Base-by-base conservation (phyloP, 2,888 invertebrate species). In the Lasioglossum zephyrum region DNA sequence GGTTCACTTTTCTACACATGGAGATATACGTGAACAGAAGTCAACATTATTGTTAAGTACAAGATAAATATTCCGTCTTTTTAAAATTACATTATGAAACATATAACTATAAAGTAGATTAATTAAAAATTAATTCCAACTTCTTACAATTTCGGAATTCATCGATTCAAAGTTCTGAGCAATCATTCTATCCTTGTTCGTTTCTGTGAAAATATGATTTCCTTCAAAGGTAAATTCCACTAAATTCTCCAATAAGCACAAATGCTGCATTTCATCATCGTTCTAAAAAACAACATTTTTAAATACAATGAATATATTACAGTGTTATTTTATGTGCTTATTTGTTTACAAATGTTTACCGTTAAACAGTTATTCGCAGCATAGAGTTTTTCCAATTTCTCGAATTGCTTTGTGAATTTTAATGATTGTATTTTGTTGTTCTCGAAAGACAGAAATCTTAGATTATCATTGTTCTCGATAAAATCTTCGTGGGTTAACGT, bases 291-390 rank as follows among this genome's bases (percentile, higher is more conserved):
- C 8, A 44, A 79, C 9, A 66, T 78, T 31, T 18, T 0, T 31
- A 36, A 36, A 36, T 36, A 2, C 44, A 69, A 22, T n/a, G 16
- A 53, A 0, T 73, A 13, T 2, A 39, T 60, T 49, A 47, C 16
- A 73, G 44, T 44, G 16, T 16, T 11, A 31, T 36, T 70, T 60
- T 47, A 41, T 41, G 16, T 41, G 16, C 18, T 6, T 22, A 3
- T n/a, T 53, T 69, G 11, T 53, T 49, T 18, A 81, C 1, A 13
- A 22, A n/a, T n/a, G 39, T 86, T 88, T 85, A 92, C 92, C 70
- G 39, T 39, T 72, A 92, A 87, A 85, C 81, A 88, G 75, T 92
- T 92, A 49, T 90, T 82, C 39, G 92, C 92, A n/a, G 89, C 18
- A 73, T 91, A 90, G 49, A 92, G 76, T 70, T 84, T 90, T 66